Percentiles rank a stretch among this genome's conserved stretches.
phyloP scores from a whole-genome alignment of 2,888 invertebrate genomes.

The Lasioglossum oenotherae region DNA sequence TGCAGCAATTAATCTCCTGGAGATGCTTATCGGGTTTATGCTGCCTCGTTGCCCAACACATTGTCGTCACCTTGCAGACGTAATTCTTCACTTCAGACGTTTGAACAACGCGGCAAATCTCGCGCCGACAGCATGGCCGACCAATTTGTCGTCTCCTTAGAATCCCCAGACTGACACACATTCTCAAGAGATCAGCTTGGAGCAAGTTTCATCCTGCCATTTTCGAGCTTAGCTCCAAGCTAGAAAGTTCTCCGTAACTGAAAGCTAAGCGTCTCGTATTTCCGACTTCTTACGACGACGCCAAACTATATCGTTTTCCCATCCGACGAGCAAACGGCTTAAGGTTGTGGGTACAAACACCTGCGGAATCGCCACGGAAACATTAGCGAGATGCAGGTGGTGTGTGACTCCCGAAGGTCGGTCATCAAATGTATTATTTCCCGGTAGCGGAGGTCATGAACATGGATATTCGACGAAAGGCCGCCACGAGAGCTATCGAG shows the following conservation, averaged over 20 bases:
- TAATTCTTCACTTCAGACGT: not conserved
- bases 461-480: constrained; percentile 5
- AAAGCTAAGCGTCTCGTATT: not conserved
- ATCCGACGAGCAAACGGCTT: not conserved
- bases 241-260: not conserved
- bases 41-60: constrained; percentile 6
- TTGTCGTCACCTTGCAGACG: not conserved
- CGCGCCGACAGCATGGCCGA: not conserved
- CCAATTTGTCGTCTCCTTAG: not conserved
- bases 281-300: not conserved
- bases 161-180: not conserved
- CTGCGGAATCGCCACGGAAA: not conserved
- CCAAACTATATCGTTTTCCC: not conserved
- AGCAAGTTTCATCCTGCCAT: not conserved
- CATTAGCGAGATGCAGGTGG: not conserved
- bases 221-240: not conserved
- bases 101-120: not conserved
- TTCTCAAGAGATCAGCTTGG: not conserved
- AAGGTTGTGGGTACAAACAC: not conserved
- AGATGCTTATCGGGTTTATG: not conserved
- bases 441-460: constrained; percentile 1
- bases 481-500: not conserved
- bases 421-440: constrained; percentile 7
- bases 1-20: constrained; percentile 25
- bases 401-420: not conserved